Evolutionary conservation across 2,797 vertebrate genomes (phyloP).

Genomic region (Lemur catta): DNA sequence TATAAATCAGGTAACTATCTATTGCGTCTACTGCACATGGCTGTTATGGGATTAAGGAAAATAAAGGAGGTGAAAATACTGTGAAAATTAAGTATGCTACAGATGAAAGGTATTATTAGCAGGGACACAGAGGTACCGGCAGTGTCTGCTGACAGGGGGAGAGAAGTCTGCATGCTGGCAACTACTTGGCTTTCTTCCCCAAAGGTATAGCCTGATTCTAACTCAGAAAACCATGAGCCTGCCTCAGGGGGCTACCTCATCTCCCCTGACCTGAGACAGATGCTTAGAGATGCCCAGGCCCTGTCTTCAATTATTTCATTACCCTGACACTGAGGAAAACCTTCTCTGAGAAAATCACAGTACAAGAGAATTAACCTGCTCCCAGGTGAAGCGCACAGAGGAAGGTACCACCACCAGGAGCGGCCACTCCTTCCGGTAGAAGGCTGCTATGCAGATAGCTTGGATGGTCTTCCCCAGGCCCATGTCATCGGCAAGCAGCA

Average conservation of each 20-base stretch:
- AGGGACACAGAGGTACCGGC: background rate
- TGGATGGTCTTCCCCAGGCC: conserved; percentile 98
- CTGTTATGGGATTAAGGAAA: background rate
- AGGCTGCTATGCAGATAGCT: conserved; percentile 97
- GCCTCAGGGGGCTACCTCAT: background rate
- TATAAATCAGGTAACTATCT: background rate
- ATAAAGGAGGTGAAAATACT: background rate
- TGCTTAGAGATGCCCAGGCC: background rate
- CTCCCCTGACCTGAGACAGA: background rate
- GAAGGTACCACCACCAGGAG: conserved; percentile 95
- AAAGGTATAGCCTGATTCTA: background rate
- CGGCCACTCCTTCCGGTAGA: conserved; percentile 96
- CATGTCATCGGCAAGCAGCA: conserved; percentile 98
- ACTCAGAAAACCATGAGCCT: background rate
- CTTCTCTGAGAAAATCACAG: background rate
- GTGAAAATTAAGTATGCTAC: background rate
- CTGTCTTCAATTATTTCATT: background rate
- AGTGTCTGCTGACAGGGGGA: background rate
- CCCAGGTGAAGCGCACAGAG: conserved; percentile 97
- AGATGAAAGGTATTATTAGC: background rate
- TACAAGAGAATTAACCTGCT: conserved; percentile 87
- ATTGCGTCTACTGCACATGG: background rate
- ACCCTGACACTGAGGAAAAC: background rate
- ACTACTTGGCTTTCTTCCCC: background rate
- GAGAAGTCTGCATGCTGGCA: background rate